These are phyloP conservation scores for Procambarus clarkii DNA, from an alignment of 1,140 invertebrate species.

Conservation along the genomic window DNA sequence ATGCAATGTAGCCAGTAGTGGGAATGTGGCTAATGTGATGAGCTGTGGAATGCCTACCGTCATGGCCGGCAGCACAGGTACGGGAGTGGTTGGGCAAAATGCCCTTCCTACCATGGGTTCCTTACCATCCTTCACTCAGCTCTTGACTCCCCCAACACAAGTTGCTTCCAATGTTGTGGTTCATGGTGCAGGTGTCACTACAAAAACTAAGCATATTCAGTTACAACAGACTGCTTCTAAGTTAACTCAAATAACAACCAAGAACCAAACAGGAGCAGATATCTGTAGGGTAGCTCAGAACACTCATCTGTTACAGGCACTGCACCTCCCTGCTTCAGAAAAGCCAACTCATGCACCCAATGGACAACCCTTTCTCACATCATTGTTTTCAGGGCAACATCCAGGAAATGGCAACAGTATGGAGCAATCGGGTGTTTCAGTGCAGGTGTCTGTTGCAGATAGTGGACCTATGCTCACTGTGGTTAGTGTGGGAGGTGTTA, in stretches of 20 bases:
- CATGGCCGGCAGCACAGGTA: constrained; percentile 29
- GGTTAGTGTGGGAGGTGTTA: constrained; percentile 57
- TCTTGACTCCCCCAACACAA: constrained; percentile 58
- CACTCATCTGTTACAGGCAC: constrained; percentile 60
- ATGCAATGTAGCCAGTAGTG: constrained; percentile 44
- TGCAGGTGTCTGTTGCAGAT: constrained; percentile 53
- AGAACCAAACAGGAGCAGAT: constrained; percentile 47
- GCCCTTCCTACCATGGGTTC: constrained; percentile 47
- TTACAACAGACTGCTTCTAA: constrained; percentile 53
- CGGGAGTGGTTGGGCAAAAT: constrained; percentile 1
- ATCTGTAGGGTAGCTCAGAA: constrained; percentile 63
- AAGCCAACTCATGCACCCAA: constrained; percentile 3
- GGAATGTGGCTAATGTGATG: constrained; percentile 37
- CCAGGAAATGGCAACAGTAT: constrained; percentile 28
- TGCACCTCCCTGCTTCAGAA: constrained; percentile 59
- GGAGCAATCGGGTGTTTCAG: constrained; percentile 22
- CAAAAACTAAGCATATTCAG: constrained; percentile 46
- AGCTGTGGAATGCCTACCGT: constrained; percentile 54
- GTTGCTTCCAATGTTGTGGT: constrained; percentile 32
- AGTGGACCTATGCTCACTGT: constrained; percentile 58
- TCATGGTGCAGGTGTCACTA: constrained; percentile 32
- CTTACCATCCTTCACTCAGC: constrained; percentile 63
- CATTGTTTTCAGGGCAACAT: constrained; percentile 48
- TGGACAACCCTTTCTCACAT: constrained; percentile 45
- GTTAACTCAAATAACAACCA: constrained; percentile 44